Percentiles rank a stretch among this genome's conserved stretches.
Evolutionary conservation across 2,113 vertebrate species (phyloP).

Genomic region (Anthoscopus minutus): DNA sequence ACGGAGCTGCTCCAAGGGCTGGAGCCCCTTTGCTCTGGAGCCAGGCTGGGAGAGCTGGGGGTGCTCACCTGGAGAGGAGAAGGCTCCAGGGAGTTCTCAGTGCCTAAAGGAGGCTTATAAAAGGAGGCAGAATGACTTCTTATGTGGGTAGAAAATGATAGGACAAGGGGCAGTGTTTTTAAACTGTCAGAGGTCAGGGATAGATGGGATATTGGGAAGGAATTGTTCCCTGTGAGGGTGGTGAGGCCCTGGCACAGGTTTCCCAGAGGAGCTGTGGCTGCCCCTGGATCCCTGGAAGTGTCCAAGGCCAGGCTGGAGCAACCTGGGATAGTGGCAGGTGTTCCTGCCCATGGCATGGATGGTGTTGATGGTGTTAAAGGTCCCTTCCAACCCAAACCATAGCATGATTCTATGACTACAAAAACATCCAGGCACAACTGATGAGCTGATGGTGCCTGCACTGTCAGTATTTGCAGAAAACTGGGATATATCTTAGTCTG

Average conservation of each 20-base stretch:
- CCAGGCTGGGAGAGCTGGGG: background rate
- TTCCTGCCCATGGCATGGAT: background rate
- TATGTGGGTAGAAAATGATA: background rate
- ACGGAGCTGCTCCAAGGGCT: background rate
- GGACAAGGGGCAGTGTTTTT: background rate
- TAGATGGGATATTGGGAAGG: background rate
- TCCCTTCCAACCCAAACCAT: background rate
- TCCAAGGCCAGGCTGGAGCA: background rate
- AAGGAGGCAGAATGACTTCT: background rate
- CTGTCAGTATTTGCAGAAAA: background rate
- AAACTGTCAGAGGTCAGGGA: background rate
- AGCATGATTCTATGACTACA: background rate
- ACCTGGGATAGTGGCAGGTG: background rate
- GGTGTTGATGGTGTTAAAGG: background rate
- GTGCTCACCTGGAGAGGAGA: background rate
- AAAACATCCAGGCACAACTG: background rate
- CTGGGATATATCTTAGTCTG: background rate
- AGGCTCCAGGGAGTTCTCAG: background rate
- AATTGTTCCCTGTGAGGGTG: background rate
- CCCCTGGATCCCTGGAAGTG: background rate
- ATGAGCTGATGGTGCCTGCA: background rate
- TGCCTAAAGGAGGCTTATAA: background rate
- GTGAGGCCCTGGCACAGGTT: fast-evolving
- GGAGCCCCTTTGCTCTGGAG: background rate
- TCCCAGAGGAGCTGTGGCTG: background rate